Evolutionary conservation across 30 jellyfish, hydroid and myxozoan genomes (phyloP), one percentile per base, ranked within the genome.

Genomic region (Hydractinia symbiolongicarpus): DNA sequence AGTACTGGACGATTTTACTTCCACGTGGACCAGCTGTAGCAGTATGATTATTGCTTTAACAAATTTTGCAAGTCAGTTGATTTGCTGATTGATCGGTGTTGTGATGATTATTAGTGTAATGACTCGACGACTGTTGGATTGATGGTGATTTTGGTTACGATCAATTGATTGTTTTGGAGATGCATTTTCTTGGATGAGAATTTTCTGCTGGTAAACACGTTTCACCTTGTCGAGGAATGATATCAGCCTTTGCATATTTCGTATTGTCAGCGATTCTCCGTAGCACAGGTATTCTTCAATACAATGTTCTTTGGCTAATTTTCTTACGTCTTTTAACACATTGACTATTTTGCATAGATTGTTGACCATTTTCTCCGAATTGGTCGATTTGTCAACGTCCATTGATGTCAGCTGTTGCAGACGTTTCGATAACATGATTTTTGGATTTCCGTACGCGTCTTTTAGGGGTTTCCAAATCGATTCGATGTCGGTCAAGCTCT

Each of bases 381-480:
- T 16, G 17, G 15, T 58, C 15, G 16, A 11, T 58, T 16, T 13
- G 15, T 2, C 69, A 58, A 58, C 69, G 17, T 58, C 69, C 69
- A 58, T 13, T 11, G 15, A 11, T 16, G 69, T 68, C 60, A 68
- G 58, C 14, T 68, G 60, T 15, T 30, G 15, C 54, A 68, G 15
- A 15, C 20, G 15, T 44, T 30, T 68, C 15, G 79, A 10, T n/a
- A 68, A 4, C 79, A 1, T 68, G 1, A 68, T 68, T 68, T 68
- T 72, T 9, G 54, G 66, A 50, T 72, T 54, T n/a, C 81, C 81
- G 51, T 72, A 72, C 4, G 11, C 64, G 19, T 17, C 50, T 50
- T 72, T n/a, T 72, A 72, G 81, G n/a, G 4, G 73, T n/a, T 54
- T 50, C 81, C 81, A 72, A 19, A 72, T 72, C 10, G 81, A 61